Base-by-base conservation (phyloP, 2,797 vertebrate species). In the Sciaenops ocellatus region DNA sequence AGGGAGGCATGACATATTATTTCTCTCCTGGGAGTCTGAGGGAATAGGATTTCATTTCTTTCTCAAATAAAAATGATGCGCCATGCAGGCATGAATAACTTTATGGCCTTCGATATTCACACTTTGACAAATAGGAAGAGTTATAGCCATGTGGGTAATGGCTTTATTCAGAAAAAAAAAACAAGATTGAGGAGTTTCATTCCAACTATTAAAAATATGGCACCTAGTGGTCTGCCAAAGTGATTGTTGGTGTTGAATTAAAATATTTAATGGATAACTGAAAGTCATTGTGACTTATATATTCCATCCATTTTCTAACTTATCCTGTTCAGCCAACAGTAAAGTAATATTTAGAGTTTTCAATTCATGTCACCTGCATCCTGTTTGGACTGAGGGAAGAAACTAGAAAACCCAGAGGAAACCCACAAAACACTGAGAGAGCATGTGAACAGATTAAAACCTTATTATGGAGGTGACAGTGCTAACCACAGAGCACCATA, bases 61-160 rank as follows among this genome's bases (percentile, higher is more conserved):
- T 89, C 84, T 87, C 82, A 90, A 88, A 92, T 89, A 90, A 90
- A 91, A 90, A 90, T 85, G 87, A 90, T 90, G 82, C 68, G 28
- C 76, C 71, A 73, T 78, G 60, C 85, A 79, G 85, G 89, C 87
- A 88, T 92, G 89, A 93, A 92, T 92, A 92, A 89, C 84, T 92
- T 91, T 87, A 87, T 84, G 76, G 85, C 85, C 85, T 82, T 90
- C 87, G 79, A 92, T 90, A 90, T 92, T 92, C 90, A 90, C 88
- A 92, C 86, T 93, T 88, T 92, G 91, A 92, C 87, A 90, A 92
- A 92, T 92, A 82, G 85, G 87, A 89, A 88, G 85, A 93, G 79
- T 90, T 90, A 91, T 90, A 79, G 87, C 76, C 73, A 72, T 70
- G 77, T 73, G 74, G 80, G 81, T 79, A 88, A 90, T 82, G 74